Conservation (phyloP, 2,888 invertebrate species). For the Uropetala carovei region DNA sequence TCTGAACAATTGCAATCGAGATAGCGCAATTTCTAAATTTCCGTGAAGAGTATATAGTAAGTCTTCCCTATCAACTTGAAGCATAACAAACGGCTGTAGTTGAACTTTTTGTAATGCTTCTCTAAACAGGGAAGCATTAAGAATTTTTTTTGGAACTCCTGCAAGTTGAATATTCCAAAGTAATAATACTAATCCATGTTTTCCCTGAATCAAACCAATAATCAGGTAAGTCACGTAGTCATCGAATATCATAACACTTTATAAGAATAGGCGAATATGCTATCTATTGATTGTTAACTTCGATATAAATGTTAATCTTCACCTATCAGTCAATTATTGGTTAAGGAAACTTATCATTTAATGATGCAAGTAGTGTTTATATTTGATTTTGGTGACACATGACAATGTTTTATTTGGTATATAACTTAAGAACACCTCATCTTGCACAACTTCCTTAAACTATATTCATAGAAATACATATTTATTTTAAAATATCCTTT, state of each 20-base stretch:
- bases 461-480: too few relatives aligned
- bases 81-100: not conserved
- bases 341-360: too few relatives aligned
- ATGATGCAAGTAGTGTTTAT: too few relatives aligned
- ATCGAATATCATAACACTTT: not conserved
- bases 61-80: not conserved
- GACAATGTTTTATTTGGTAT: too few relatives aligned
- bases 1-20: conserved; percentile 9
- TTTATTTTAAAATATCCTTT: too few relatives aligned
- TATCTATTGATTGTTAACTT: too few relatives aligned
- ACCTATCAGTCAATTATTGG: too few relatives aligned
- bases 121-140: not conserved
- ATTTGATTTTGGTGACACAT: too few relatives aligned
- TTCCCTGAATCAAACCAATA: conserved; percentile 65
- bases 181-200: conserved; percentile 61
- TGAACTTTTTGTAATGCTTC: conserved; percentile 38
- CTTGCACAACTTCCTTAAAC: too few relatives aligned
- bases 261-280: not conserved
- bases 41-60: not conserved
- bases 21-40: conserved; percentile 53
- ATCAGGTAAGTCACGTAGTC: conserved; percentile 65
- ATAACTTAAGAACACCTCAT: too few relatives aligned
- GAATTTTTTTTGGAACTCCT: conserved; percentile 10
- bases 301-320: too few relatives aligned
- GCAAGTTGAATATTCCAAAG: not conserved